Evolutionary conservation across 1,140 invertebrate species (phyloP).

Genomic region (Microvelia longipes): DNA sequence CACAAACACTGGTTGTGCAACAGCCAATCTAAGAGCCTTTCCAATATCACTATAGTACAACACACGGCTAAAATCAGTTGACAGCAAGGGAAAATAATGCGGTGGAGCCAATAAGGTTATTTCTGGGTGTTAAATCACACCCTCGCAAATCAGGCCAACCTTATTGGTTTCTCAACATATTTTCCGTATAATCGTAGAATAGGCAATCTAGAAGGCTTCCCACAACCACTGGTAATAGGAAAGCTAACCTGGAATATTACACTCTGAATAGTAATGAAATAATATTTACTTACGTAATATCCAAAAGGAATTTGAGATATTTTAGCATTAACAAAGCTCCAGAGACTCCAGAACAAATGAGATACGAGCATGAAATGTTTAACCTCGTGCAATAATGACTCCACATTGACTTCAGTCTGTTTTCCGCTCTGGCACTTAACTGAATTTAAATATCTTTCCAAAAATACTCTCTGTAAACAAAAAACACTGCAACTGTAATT

Average conservation of each 20-base stretch:
- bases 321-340: conserved; percentile 75
- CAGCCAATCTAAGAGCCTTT: too few relatives aligned
- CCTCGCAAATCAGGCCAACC: neutral
- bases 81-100: neutral
- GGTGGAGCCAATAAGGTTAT: neutral
- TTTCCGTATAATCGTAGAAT: neutral
- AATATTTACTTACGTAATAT: conserved; percentile 61
- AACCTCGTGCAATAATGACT: conserved; percentile 52
- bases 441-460: conserved; percentile 19
- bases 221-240: neutral
- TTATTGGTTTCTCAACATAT: neutral
- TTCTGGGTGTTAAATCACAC: too few relatives aligned
- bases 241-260: neutral
- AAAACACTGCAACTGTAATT: neutral
- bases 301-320: conserved; percentile 83
- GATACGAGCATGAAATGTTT: conserved; percentile 67
- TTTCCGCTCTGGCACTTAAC: neutral
- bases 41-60: neutral
- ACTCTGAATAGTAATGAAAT: neutral
- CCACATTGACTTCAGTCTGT: conserved; percentile 8
- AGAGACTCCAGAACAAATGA: conserved; percentile 86
- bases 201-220: neutral
- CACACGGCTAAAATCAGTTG: neutral
- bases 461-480: conserved; percentile 18
- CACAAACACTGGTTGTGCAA: too few relatives aligned